These are phyloP conservation scores for Isotomurus palustris DNA, from an alignment of 2,888 invertebrate genomes.

Conservation along the genomic window DNA sequence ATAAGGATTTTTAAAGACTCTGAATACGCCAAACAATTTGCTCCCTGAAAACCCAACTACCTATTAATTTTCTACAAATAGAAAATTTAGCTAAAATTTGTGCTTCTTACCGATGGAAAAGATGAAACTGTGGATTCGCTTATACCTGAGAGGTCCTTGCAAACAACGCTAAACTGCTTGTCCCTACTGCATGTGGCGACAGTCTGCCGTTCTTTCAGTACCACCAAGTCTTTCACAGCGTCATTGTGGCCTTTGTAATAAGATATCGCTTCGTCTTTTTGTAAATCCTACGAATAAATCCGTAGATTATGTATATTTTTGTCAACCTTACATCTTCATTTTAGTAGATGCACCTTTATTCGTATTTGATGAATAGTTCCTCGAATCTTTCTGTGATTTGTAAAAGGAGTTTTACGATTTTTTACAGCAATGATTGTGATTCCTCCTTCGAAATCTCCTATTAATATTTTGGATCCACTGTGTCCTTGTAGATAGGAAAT, in stretches of 20 bases:
- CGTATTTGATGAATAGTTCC: constrained; percentile 28
- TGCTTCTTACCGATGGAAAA: constrained; percentile 22
- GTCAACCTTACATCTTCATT: constrained; percentile 3
- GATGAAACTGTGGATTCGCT: constrained; percentile 35
- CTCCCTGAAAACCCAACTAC: constrained; percentile 21
- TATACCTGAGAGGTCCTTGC: constrained; percentile 32
- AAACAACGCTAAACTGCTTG: constrained; percentile 36
- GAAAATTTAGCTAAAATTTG: background rate
- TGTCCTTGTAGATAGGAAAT: constrained; percentile 21
- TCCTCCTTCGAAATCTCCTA: constrained; percentile 36
- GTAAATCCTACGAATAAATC: background rate
- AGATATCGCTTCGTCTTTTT: constrained; percentile 8
- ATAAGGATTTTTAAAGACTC: constrained; percentile 31
- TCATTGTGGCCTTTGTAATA: constrained; percentile 39
- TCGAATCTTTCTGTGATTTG: constrained; percentile 31
- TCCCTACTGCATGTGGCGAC: constrained; percentile 36
- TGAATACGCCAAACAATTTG: constrained; percentile 35
- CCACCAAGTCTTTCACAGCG: constrained; percentile 27
- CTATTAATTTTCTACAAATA: background rate
- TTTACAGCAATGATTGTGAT: constrained; percentile 33
- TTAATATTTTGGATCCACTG: constrained; percentile 21
- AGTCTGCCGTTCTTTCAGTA: constrained; percentile 23
- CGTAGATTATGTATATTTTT: background rate
- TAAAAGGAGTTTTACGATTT: constrained; percentile 22
- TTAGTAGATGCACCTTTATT: background rate